Evolutionary conservation across 2,797 vertebrate genomes (phyloP), one percentile per base, ranked within the genome.

Genomic region (Notolabrus celidotus): DNA sequence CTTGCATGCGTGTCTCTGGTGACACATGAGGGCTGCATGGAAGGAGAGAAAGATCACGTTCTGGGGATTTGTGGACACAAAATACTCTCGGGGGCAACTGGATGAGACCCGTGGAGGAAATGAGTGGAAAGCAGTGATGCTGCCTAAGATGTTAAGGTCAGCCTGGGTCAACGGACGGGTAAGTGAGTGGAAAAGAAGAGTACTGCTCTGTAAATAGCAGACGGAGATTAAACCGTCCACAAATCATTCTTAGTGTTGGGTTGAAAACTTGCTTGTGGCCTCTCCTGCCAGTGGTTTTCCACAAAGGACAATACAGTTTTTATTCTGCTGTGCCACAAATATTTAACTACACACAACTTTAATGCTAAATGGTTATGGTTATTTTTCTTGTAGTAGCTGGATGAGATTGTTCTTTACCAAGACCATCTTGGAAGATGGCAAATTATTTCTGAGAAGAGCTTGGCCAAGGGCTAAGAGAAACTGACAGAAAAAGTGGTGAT

Each of bases 151-250:
- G 43, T 56, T 45, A 31, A 47, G 76, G 80, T 84, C 79, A 75
- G 54, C 33, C 39, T 0, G 66, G 78, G 82, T 88, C 80, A 87
- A 23, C 14, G 20, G 59, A 86, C 56, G 63, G 76, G 59, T 79
- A 86, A 86, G 73, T 70, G 81, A 80, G 77, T 77, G 82, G 77
- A 89, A 86, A 86, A 79, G 70, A 72, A 72, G 9, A 45, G 54
- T 55, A 33, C 36, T 5, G 38, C 45, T 72, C 77, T 67, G 33
- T 59, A 79, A 82, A 82, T 55, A 76, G 56, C 58, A 68, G 59
- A 63, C 36, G n/a, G 54, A 51, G 41, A 78, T 69, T 56, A 71
- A 86, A 75, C n/a, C n/a, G 60, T 67, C 56, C 20, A 43, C 64
- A 69, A 83, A 81, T 79, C 47, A 67, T 68, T 57, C 31, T 42